phyloP scores from a whole-genome alignment of 2,888 invertebrate genomes.

The Polyploca ridens region DNA sequence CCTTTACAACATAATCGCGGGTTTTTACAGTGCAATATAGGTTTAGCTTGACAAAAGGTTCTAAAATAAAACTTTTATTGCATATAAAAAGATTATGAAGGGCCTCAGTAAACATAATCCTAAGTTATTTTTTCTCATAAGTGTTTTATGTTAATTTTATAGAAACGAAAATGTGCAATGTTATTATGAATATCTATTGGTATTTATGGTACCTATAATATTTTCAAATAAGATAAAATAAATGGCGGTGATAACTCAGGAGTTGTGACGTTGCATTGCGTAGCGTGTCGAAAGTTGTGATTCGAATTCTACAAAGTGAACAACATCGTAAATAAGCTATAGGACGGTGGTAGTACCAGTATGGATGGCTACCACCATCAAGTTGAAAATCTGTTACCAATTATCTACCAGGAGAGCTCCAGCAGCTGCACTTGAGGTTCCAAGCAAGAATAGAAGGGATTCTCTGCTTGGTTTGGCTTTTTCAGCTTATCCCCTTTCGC shows the following conservation, averaged over 20 bases:
- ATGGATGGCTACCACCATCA: too few relatives aligned
- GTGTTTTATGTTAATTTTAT: neutral
- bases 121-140: constrained; percentile 18
- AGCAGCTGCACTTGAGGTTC: too few relatives aligned
- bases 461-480: too few relatives aligned
- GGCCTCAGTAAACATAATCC: constrained; percentile 18
- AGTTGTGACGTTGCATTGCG: too few relatives aligned
- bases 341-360: too few relatives aligned
- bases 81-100: constrained; percentile 24
- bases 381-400: too few relatives aligned
- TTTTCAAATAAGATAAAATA: neutral
- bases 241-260: neutral
- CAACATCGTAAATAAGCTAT: too few relatives aligned
- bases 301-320: too few relatives aligned
- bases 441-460: too few relatives aligned
- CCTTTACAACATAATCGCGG: constrained; percentile 5
- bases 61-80: constrained; percentile 28
- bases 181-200: neutral
- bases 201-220: neutral
- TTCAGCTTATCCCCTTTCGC: too few relatives aligned
- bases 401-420: too few relatives aligned
- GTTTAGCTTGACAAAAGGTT: constrained; percentile 11
- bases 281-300: too few relatives aligned
- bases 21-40: constrained; percentile 8
- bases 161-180: neutral